Conservation (phyloP, 2,888 invertebrate genomes). For the Machimus atricapillus region DNA sequence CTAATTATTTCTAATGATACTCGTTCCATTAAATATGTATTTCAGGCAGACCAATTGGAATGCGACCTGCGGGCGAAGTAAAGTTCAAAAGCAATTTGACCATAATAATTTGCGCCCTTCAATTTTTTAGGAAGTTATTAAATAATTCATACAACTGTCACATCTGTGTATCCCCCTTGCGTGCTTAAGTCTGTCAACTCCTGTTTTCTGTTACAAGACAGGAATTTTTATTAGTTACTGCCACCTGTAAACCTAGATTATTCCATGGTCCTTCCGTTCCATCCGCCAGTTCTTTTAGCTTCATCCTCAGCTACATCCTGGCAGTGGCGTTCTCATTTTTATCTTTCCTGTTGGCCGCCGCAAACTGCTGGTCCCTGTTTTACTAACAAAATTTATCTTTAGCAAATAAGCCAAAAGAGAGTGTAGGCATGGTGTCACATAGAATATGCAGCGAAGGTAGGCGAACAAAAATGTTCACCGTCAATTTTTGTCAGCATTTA, state of each 20-base stretch:
- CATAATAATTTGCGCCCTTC: not conserved
- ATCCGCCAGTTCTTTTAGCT: not conserved
- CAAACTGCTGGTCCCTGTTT: not conserved
- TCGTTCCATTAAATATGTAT: not conserved
- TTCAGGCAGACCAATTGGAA: not conserved
- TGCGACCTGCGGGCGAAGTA: not conserved
- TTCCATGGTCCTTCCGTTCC: not conserved
- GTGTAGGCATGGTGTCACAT: not conserved
- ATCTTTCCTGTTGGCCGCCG: not conserved
- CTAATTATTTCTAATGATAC: not conserved
- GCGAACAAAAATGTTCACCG: not conserved
- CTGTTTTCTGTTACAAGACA: not conserved
- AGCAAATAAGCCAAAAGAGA: not conserved
- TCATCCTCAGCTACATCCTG: not conserved
- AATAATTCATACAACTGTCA: not conserved
- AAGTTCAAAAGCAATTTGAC: not conserved
- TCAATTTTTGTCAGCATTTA: not conserved
- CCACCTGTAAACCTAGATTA: not conserved
- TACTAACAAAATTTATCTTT: not conserved
- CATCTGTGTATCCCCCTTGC: not conserved
- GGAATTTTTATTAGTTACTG: not conserved
- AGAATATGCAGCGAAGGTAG: not conserved
- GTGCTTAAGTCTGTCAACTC: not conserved
- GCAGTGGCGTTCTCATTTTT: not conserved
- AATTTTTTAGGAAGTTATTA: not conserved